phyloP scores from a whole-genome alignment of 2,888 invertebrate species.

The Diloba caeruleocephala region DNA sequence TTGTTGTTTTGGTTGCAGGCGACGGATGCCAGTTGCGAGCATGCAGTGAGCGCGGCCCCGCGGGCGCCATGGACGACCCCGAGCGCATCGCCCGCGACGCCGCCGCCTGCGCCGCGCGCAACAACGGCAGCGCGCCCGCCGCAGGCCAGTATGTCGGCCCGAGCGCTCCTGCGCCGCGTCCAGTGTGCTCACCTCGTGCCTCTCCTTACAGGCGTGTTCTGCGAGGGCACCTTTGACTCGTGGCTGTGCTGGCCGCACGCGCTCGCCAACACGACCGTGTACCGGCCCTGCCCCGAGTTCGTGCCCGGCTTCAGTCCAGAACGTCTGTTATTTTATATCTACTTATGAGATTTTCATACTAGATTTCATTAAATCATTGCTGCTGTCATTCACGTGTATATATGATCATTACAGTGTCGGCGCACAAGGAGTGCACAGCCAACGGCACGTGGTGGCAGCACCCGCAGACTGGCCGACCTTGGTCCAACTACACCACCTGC shows the following conservation, averaged over 20 bases:
- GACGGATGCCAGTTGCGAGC: not conserved
- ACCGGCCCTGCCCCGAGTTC: slow-evolving; percentile 92
- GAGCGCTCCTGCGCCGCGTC: not conserved
- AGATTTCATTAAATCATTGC: too few relatives aligned
- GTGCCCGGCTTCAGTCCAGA: slow-evolving; percentile 93
- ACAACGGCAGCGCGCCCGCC: slow-evolving; percentile 68
- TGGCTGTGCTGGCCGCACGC: slow-evolving; percentile 95
- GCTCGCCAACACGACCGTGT: slow-evolving; percentile 90
- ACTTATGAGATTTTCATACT: too few relatives aligned
- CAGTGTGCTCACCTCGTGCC: slow-evolving; percentile 1
- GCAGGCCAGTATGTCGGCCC: slow-evolving; percentile 49
- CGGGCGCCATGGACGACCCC: slow-evolving; percentile 72
- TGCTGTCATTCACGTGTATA: not conserved
- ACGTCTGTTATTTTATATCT: slow-evolving; percentile 85
- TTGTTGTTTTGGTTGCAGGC: slow-evolving; percentile 18
- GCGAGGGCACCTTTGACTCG: slow-evolving; percentile 93
- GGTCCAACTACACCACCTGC: slow-evolving; percentile 98
- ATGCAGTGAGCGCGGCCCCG: slow-evolving; percentile 1
- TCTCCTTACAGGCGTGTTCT: slow-evolving; percentile 87
- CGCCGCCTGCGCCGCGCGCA: slow-evolving; percentile 64
- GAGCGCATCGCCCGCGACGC: slow-evolving; percentile 73
- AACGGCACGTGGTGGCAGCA: slow-evolving; percentile 96
- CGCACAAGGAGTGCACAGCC: slow-evolving; percentile 94
- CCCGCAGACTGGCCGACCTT: slow-evolving; percentile 92
- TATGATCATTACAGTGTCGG: slow-evolving; percentile 89